Conservation (phyloP, 2,797 vertebrate genomes). For the Smutsia gigantea region DNA sequence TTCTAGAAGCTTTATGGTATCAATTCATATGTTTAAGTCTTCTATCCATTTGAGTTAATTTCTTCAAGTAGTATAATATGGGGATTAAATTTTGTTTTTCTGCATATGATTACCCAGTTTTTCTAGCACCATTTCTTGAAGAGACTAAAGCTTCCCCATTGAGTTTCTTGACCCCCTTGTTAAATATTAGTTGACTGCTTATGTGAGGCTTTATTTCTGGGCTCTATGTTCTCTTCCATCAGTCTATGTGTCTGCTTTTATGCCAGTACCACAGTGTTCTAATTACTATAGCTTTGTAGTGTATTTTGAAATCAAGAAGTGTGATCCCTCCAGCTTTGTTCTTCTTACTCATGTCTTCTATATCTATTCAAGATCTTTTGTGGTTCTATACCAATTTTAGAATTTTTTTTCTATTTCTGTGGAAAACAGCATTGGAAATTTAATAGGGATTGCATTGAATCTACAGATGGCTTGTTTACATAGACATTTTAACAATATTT, state of each 20-base stretch:
- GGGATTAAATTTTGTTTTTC: not conserved
- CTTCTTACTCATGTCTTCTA: not conserved
- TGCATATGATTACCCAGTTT: not conserved
- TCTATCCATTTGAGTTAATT: not conserved
- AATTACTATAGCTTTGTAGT: not conserved
- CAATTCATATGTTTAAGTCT: not conserved
- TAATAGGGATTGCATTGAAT: no score
- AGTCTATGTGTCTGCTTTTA: not conserved
- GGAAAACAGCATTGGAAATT: no score
- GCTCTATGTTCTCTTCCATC: not conserved
- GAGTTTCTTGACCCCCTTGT: no score
- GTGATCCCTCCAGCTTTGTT: not conserved
- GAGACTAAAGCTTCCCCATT: not conserved
- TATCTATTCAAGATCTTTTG: not conserved
- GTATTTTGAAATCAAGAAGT: not conserved
- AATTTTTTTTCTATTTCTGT: no score
- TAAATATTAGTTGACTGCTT: not conserved
- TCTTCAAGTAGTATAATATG: not conserved
- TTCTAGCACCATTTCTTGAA: not conserved
- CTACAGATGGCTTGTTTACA: no score
- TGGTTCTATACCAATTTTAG: no score
- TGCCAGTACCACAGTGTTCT: not conserved
- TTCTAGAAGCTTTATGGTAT: not conserved
- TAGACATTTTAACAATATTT: no score
- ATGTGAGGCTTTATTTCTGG: not conserved